Conservation (phyloP, 1,140 invertebrate species). For the Platorchestia sp. region DNA sequence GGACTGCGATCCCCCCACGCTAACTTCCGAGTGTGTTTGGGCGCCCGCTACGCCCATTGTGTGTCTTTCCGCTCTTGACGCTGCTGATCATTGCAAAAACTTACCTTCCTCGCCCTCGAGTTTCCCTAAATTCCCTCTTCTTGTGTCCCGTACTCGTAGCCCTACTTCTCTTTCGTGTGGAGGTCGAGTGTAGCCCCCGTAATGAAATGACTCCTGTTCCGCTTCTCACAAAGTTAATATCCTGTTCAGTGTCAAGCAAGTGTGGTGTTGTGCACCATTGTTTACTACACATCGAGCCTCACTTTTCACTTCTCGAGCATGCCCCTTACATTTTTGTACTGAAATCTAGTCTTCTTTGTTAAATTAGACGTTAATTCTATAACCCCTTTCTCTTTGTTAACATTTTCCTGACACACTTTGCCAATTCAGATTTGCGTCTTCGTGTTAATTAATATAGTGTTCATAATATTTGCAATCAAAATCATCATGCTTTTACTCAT, state of each 20-base stretch:
- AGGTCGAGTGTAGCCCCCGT: not conserved
- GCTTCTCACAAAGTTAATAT: not conserved
- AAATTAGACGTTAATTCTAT: not conserved
- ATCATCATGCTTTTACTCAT: too few relatives aligned
- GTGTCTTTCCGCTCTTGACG: conserved; percentile 39
- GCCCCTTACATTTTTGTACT: not conserved
- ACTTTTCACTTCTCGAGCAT: not conserved
- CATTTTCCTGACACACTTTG: not conserved
- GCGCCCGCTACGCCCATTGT: conserved; percentile 50
- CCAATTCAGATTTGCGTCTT: not conserved
- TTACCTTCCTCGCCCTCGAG: conserved; percentile 10
- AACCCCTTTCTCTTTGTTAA: not conserved
- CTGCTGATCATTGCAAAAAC: conserved; percentile 53
- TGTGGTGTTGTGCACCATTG: not conserved
- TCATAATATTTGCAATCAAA: too few relatives aligned
- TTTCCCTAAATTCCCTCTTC: conserved; percentile 36
- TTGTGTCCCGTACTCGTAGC: not conserved
- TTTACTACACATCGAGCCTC: not conserved
- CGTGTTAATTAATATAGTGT: not conserved
- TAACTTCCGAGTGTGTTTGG: conserved; percentile 55
- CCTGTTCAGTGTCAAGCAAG: not conserved
- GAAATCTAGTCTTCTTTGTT: not conserved
- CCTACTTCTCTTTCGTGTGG: not conserved
- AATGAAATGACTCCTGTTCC: not conserved
- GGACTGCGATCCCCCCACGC: conserved; percentile 50